These are phyloP conservation scores for Serinus canaria DNA, from an alignment of 2,113 vertebrate genomes.

Conservation along the genomic window DNA sequence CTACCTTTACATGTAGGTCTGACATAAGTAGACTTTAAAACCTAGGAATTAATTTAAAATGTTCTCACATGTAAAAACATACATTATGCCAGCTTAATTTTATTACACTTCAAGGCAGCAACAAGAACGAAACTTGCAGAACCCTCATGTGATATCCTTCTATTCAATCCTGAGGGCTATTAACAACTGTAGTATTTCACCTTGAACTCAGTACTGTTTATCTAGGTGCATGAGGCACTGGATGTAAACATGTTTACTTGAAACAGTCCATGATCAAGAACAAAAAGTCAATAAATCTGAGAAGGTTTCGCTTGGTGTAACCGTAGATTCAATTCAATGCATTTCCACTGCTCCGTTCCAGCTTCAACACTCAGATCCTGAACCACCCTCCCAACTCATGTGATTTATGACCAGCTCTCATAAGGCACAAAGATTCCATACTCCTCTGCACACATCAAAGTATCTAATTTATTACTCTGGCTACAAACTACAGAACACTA, in stretches of 20 bases:
- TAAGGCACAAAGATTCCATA: conserved; percentile 57
- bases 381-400: conserved; percentile 1
- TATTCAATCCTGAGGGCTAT: conserved; percentile 28
- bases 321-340: conserved; percentile 35
- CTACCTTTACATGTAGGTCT: not conserved
- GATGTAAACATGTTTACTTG: conserved; percentile 66
- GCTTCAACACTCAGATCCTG: conserved; percentile 25
- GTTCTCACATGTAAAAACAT: not conserved
- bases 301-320: conserved; percentile 37
- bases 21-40: not conserved
- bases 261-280: conserved; percentile 53
- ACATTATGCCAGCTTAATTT: not conserved
- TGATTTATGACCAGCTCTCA: conserved; percentile 41
- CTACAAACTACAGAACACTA: conserved; percentile 51
- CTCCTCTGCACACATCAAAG: conserved; percentile 63
- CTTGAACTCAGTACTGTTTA: conserved; percentile 58
- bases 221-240: conserved; percentile 43
- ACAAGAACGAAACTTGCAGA: conserved; percentile 2
- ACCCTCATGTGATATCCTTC: not conserved
- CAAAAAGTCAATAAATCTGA: conserved; percentile 68
- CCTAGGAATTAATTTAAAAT: not conserved
- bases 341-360: conserved; percentile 9
- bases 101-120: not conserved
- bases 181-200: not conserved
- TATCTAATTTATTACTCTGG: conserved; percentile 52